phyloP scores from a whole-genome alignment of 2,888 invertebrate genomes.

The Caradrina clavipalpis region DNA sequence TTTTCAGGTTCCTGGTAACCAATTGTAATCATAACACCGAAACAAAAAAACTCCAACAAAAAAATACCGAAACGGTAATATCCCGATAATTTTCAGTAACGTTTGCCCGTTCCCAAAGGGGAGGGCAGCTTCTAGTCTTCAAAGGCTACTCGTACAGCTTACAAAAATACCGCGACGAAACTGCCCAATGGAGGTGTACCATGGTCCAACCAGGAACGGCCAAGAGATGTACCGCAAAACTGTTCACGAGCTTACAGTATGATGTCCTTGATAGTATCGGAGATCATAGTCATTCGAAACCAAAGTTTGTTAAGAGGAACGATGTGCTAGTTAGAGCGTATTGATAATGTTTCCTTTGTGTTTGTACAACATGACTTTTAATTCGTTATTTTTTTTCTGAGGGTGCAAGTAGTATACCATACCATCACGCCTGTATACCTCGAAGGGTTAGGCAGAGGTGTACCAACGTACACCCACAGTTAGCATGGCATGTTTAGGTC shows the following conservation, averaged over 20 bases:
- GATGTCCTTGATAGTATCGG: slow-evolving; percentile 68
- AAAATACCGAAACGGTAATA: slow-evolving; percentile 34
- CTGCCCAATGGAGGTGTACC: slow-evolving; percentile 78
- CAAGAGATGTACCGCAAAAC: slow-evolving; percentile 76
- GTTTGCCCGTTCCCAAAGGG: slow-evolving; percentile 79
- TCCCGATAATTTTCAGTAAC: slow-evolving; percentile 71
- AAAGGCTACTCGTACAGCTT: slow-evolving; percentile 74
- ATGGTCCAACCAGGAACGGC: slow-evolving; percentile 75
- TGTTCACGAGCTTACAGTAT: slow-evolving; percentile 70
- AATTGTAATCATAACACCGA: slow-evolving; percentile 1
- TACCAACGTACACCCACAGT: too few species aligned
- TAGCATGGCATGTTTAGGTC: too few species aligned
- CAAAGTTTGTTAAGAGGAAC: slow-evolving; percentile 71
- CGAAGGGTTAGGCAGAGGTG: too few species aligned
- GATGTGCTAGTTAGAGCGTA: slow-evolving; percentile 66
- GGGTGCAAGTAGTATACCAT: too few species aligned
- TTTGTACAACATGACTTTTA: too few species aligned
- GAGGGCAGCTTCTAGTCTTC: slow-evolving; percentile 75
- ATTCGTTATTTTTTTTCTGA: too few species aligned
- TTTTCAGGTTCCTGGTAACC: too few species aligned
- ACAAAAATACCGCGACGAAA: slow-evolving; percentile 60
- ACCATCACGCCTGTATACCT: too few species aligned
- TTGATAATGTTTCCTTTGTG: slow-evolving; percentile 37
- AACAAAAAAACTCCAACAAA: neutral
- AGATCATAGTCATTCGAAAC: slow-evolving; percentile 73